Evolutionary conservation across 2,797 vertebrate species (phyloP), one percentile per base, ranked within the genome.

Genomic region (Acridotheres tristis): DNA sequence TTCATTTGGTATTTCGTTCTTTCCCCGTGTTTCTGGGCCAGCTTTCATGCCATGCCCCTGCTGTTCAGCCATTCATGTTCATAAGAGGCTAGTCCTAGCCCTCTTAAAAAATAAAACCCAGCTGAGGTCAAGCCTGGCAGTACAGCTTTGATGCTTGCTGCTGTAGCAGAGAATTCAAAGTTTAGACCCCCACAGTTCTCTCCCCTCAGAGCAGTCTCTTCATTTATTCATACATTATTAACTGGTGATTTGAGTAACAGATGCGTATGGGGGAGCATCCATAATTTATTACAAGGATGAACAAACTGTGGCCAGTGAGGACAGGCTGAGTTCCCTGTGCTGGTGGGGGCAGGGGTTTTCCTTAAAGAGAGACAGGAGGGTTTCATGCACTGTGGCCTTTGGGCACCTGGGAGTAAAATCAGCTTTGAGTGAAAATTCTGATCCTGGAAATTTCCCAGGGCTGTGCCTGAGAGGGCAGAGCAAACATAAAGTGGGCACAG

Each of bases 151-250:
- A 97, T 95, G 95, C 93, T 77, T 75, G 89, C 96, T 95, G 77
- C 85, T 90, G 79, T 72, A 92, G 85, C 89, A 62, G 80, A 86
- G 26, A 47, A 81, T 89, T 94, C 93, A 96, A 95, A 97, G 97
- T 96, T 96, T 59, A 79, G 89, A 48, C 81, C 58, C 94, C 93
- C 32, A 53, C 87, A 85, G 96, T 59, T 76, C 81, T 93, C 84
- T 90, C 81, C 42, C 87, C 53, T 88, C 89, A 74, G 90, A 86
- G 67, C 57, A 89, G 80, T 75, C 94, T 95, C 94, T 95, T 88
- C 73, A 81, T 89, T 94, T 97, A 77, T 94, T 94, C 89, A 96
- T 98, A 15, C 89, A 96, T 97, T 97, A 98, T 97, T 96, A 97
- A 90, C 67, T 89, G 66, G 93, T 86, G 96, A 96, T 93, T 96